Conservation (phyloP, 2,888 invertebrate species). For the Oscheius onirici region DNA sequence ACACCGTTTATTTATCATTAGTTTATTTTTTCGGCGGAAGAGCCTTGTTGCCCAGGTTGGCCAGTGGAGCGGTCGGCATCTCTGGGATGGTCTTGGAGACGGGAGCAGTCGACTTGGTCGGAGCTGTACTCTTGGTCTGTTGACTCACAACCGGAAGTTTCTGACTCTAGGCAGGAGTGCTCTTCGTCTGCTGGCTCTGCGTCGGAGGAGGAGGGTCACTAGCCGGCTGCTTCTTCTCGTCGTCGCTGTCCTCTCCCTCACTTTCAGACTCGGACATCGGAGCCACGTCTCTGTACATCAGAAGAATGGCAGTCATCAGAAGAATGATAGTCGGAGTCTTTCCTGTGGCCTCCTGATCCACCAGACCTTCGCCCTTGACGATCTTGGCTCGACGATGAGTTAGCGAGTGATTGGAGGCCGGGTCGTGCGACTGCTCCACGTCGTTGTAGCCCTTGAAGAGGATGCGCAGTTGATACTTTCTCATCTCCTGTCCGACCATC, state of each 20-base stretch:
- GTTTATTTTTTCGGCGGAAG: too few species aligned
- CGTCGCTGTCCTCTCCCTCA: neutral
- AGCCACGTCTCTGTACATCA: neutral
- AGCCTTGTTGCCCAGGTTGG: neutral
- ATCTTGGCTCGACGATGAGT: neutral
- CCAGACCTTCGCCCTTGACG: neutral
- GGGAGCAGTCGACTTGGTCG: neutral
- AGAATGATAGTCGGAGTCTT: neutral
- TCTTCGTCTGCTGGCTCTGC: neutral
- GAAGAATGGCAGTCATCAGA: neutral
- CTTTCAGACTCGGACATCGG: neutral
- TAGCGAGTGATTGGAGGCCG: too few species aligned
- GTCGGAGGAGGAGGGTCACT: neutral
- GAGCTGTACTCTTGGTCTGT: neutral
- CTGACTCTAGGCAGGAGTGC: neutral
- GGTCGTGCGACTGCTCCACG: neutral
- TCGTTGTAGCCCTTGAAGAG: conserved; percentile 16
- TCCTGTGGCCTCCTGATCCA: neutral
- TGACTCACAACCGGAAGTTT: neutral
- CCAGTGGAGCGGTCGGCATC: neutral
- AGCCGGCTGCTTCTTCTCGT: neutral
- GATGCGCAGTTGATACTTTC: neutral
- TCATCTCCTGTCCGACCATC: neutral
- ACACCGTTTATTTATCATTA: too few species aligned
- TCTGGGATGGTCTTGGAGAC: neutral